A percentile compares a stretch with the other conserved stretches of the same genome.
phyloP scores from a whole-genome alignment of 2,113 vertebrate species.

The Tupaia tana region DNA sequence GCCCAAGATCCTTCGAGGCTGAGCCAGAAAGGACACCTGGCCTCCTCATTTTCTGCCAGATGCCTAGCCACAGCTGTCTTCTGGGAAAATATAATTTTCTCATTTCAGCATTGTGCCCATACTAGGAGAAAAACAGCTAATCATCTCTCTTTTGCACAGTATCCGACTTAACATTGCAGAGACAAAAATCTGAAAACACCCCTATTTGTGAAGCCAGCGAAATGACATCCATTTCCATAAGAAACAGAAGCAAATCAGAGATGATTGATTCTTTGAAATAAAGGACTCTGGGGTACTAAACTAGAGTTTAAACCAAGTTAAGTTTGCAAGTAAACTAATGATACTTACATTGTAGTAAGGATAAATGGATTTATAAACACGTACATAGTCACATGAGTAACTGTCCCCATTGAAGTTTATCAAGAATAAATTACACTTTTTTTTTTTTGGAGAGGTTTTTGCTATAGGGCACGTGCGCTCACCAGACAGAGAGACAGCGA shows the following conservation, averaged over 20 bases:
- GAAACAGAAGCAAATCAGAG: conserved; percentile 10
- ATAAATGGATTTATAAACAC: conserved; percentile 12
- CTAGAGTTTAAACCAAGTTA: conserved; percentile 7
- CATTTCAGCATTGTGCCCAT: neutral
- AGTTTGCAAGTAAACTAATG: neutral
- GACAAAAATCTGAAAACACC: neutral
- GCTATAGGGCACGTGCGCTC: too few relatives aligned
- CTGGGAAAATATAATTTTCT: neutral
- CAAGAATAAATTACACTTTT: neutral
- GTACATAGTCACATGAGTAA: neutral
- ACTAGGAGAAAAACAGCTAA: neutral
- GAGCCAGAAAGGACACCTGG: neutral
- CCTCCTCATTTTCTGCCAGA: neutral
- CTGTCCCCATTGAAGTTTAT: neutral
- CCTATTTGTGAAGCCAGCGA: neutral
- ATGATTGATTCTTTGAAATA: neutral
- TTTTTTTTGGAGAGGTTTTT: neutral
- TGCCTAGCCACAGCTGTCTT: conserved; percentile 5
- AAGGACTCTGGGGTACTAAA: neutral
- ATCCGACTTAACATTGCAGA: neutral
- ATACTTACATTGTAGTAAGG: neutral
- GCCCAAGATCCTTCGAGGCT: neutral
- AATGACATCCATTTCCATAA: neutral
- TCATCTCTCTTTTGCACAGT: neutral
- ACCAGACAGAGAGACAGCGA: too few relatives aligned